phyloP scores from a whole-genome alignment of 1,140 invertebrate genomes.

The Lepidotrigona ventralis region DNA sequence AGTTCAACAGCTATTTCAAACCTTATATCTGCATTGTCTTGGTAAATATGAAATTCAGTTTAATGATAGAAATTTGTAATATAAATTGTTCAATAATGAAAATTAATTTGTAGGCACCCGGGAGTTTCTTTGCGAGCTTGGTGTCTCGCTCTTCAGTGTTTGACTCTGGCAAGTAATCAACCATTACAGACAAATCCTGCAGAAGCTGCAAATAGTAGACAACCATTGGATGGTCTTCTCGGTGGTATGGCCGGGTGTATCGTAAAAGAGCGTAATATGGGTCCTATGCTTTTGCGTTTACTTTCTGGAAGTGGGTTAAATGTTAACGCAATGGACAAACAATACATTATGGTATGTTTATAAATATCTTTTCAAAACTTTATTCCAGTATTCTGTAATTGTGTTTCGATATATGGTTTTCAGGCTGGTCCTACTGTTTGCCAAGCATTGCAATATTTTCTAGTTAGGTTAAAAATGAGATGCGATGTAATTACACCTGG shows the following conservation, averaged over 20 bases:
- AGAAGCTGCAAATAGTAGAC: constrained; percentile 69
- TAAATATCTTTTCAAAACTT: neutral
- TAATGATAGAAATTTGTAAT: neutral
- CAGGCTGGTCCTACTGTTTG: constrained; percentile 90
- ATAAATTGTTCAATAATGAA: neutral
- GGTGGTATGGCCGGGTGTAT: constrained; percentile 83
- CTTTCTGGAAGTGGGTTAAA: constrained; percentile 84
- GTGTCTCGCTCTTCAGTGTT: constrained; percentile 86
- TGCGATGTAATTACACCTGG: constrained; percentile 83
- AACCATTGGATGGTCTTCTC: constrained; percentile 70
- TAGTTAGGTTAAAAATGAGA: constrained; percentile 85
- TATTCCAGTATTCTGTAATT: neutral
- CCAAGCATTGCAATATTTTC: constrained; percentile 86
- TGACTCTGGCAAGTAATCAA: constrained; percentile 82
- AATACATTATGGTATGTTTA: constrained; percentile 79
- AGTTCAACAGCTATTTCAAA: constrained; percentile 86
- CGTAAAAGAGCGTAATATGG: constrained; percentile 85
- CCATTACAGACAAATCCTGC: constrained; percentile 67
- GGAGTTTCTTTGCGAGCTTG: constrained; percentile 87
- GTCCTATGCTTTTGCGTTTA: constrained; percentile 86
- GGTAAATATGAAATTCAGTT: constrained; percentile 67
- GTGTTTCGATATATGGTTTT: constrained; percentile 32
- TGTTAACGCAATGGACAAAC: constrained; percentile 79
- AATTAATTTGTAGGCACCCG: constrained; percentile 79
- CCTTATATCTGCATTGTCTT: constrained; percentile 85